These are phyloP conservation scores for Parnassius apollo DNA, from an alignment of 2,888 invertebrate species.

Conservation along the genomic window DNA sequence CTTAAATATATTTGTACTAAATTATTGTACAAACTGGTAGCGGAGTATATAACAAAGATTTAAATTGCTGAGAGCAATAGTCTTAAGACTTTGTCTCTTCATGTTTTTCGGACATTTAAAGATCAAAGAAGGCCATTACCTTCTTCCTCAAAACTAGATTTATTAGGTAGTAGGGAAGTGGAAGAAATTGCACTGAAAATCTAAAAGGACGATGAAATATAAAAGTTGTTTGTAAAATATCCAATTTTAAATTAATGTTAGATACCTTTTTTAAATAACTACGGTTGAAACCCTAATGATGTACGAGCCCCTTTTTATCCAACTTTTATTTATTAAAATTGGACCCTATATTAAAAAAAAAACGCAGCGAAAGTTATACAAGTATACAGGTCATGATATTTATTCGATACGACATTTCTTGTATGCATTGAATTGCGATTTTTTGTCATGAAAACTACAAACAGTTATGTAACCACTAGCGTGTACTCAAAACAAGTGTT, in stretches of 20 bases:
- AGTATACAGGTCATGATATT: too few species aligned
- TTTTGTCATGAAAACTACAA: constrained; percentile 9
- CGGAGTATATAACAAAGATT: background rate
- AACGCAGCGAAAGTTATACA: too few species aligned
- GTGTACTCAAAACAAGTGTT: constrained; percentile 9
- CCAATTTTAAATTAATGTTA: too few species aligned
- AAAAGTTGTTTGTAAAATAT: background rate
- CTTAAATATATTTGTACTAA: too few species aligned
- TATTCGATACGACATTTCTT: background rate
- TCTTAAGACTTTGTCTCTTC: constrained; percentile 4
- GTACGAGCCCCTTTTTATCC: too few species aligned
- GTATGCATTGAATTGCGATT: background rate
- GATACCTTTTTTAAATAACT: too few species aligned
- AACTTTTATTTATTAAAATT: too few species aligned
- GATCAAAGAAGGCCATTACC: constrained; percentile 1
- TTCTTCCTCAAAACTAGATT: constrained; percentile 5
- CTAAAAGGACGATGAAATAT: background rate
- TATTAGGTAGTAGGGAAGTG: background rate
- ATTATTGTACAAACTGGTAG: too few species aligned
- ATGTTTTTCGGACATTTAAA: constrained; percentile 5
- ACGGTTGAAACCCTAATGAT: too few species aligned
- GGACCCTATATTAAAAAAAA: too few species aligned
- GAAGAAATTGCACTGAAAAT: constrained; percentile 1
- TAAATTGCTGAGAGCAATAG: background rate
- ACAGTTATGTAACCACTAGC: background rate